These are phyloP conservation scores for Pangasianodon hypophthalmus DNA, from an alignment of 2,113 vertebrate genomes.

Conservation along the genomic window DNA sequence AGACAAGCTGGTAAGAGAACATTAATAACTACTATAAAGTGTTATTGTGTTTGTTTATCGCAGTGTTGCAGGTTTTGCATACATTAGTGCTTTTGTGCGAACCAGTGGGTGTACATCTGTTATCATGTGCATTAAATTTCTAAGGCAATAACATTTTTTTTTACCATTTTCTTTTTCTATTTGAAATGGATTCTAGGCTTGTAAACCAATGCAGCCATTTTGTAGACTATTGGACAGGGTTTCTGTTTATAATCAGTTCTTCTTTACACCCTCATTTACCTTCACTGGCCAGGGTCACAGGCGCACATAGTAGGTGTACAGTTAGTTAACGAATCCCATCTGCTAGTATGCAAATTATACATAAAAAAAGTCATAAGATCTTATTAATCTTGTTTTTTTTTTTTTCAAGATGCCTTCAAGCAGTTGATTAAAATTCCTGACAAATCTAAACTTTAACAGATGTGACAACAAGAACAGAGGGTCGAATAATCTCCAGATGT, in stretches of 20 bases:
- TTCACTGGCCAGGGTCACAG: not conserved
- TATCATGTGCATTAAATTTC: not conserved
- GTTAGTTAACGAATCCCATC: not conserved
- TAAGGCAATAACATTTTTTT: not conserved
- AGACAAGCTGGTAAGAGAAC: not conserved
- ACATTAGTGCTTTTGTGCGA: not conserved
- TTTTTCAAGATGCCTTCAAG: not conserved
- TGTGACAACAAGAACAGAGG: constrained; percentile 19
- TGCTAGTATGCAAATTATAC: not conserved
- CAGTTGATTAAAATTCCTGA: constrained; percentile 14
- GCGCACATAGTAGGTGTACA: not conserved
- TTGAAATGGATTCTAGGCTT: not conserved
- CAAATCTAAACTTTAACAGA: not conserved
- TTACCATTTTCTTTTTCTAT: not conserved
- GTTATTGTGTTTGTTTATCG: not conserved
- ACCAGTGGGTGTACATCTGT: not conserved
- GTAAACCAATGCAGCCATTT: not conserved
- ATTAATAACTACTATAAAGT: not conserved
- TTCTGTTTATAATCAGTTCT: not conserved
- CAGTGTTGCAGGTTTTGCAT: not conserved
- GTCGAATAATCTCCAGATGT: constrained; percentile 1
- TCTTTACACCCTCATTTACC: not conserved
- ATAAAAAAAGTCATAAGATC: not conserved
- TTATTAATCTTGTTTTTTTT: too few relatives aligned
- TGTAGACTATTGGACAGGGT: not conserved